A percentile compares a stretch with the other conserved stretches of the same genome.
phyloP scores from a whole-genome alignment of 2,888 invertebrate genomes.

The Agrotis exclamationis region DNA sequence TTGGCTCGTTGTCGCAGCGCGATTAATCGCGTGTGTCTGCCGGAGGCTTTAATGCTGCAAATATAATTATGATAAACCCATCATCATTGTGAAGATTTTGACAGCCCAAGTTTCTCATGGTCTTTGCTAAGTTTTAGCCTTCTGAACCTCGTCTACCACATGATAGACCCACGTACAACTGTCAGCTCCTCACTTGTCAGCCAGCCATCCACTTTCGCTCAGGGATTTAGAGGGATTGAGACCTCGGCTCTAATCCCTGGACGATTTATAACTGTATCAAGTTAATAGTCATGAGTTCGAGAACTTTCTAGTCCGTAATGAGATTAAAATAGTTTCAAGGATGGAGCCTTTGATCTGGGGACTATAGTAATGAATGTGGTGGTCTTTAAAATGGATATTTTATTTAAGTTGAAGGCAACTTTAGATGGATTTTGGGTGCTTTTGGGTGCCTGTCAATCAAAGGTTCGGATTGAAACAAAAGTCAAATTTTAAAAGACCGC shows the following conservation, averaged over 20 bases:
- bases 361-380: conserved; percentile 14
- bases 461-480: too few species aligned
- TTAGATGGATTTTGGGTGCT: neutral
- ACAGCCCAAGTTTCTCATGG: too few species aligned
- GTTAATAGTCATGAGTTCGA: conserved; percentile 38
- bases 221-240: conserved; percentile 59
- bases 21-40: too few species aligned
- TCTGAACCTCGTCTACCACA: neutral
- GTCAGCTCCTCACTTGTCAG: conserved; percentile 41
- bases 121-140: neutral
- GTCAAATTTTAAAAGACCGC: too few species aligned
- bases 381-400: neutral
- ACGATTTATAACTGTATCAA: conserved; percentile 57
- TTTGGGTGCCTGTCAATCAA: neutral
- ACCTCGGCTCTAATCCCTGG: conserved; percentile 58
- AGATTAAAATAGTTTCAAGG: conserved; percentile 49
- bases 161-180: neutral
- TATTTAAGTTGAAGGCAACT: neutral
- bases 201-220: conserved; percentile 50
- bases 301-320: conserved; percentile 50
- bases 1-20: too few species aligned
- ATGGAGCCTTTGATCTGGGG: conserved; percentile 25
- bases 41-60: too few species aligned
- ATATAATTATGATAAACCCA: too few species aligned
- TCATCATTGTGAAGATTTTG: too few species aligned